phyloP scores from a whole-genome alignment of 2,888 invertebrate species.

The Sarcophaga carnaria region DNA sequence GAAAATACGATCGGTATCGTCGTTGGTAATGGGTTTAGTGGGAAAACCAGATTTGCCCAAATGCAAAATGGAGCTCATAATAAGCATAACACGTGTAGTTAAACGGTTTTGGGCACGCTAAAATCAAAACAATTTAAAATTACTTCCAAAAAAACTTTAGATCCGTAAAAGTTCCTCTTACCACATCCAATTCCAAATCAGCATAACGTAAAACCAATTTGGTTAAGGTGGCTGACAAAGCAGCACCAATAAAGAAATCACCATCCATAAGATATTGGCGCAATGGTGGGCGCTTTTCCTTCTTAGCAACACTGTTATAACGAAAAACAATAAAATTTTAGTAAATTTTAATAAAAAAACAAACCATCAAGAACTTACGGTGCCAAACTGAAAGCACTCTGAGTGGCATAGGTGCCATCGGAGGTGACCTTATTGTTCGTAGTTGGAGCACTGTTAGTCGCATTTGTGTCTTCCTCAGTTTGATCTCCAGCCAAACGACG shows the following conservation, averaged over 20 bases:
- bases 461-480: slow-evolving; percentile 82
- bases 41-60: slow-evolving; percentile 90
- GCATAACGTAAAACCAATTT: slow-evolving; percentile 92
- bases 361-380: slow-evolving; percentile 83
- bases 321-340: slow-evolving; percentile 26
- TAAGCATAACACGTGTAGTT: slow-evolving; percentile 92
- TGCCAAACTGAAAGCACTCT: slow-evolving; percentile 96
- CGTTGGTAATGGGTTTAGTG: slow-evolving; percentile 94
- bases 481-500: slow-evolving; percentile 89
- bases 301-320: slow-evolving; percentile 83
- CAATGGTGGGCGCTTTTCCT: slow-evolving; percentile 89
- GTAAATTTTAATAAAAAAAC: neutral
- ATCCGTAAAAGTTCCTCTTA: slow-evolving; percentile 70
- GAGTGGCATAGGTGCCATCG: slow-evolving; percentile 99
- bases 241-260: slow-evolving; percentile 97
- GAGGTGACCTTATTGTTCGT: slow-evolving; percentile 89
- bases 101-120: slow-evolving; percentile 83
- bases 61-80: slow-evolving; percentile 93
- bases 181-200: slow-evolving; percentile 80
- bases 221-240: slow-evolving; percentile 93
- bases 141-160: neutral
- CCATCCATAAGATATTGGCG: slow-evolving; percentile 95
- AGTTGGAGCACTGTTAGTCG: slow-evolving; percentile 45
- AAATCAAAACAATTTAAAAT: neutral
- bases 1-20: slow-evolving; percentile 95